Evolutionary conservation across 2,888 invertebrate species (phyloP), one percentile per base, ranked within the genome.

Genomic region (Phymatocera aterrima): DNA sequence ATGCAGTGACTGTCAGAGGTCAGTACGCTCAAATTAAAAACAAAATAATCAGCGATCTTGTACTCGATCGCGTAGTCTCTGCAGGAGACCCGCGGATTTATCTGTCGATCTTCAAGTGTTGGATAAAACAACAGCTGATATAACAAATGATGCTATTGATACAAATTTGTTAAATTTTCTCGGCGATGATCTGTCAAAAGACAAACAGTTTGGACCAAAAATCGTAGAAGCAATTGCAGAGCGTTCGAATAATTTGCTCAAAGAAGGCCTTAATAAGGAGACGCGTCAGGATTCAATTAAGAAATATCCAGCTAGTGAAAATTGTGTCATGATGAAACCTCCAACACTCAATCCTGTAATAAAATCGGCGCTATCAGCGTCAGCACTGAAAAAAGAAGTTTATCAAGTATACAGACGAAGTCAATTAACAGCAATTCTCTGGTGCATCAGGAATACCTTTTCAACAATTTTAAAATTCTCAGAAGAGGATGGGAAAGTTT

Each of bases 281-380:
- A 37, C 3, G 15, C 18, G 54, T 4, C 77, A 37, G 15, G 79
- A 79, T 6, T 15, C 77, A 10, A 10, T 54, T 8, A 43, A 68
- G 18, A 79, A 79, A 46, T 79, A 79, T 46, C 77, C 79, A 18
- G n/a, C 48, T 1, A 48, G 18, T 24, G 34, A 21, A 24, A 79
- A 79, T 46, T 79, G 72, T 21, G 64, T 3, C 2, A 12, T 79
- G 15, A 43, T 34, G 6, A 79, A 70, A 21, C 57, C 79, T 2
- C 79, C 77, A 18, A n/a, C 1, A n/a, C 15, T 77, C 1, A 70
- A 79, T 34, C 77, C 77, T 0, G 70, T 75, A 31, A 54, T 77
- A 2, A 79, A 79, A 8, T 77, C 79, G 4, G 70, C 70, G 2
- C 46, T 77, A 34, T 70, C 77, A 2, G 15, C 57, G 8, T 12